These are phyloP conservation scores for Saguinus midas DNA, from an alignment of 2,113 vertebrate genomes.

Conservation along the genomic window DNA sequence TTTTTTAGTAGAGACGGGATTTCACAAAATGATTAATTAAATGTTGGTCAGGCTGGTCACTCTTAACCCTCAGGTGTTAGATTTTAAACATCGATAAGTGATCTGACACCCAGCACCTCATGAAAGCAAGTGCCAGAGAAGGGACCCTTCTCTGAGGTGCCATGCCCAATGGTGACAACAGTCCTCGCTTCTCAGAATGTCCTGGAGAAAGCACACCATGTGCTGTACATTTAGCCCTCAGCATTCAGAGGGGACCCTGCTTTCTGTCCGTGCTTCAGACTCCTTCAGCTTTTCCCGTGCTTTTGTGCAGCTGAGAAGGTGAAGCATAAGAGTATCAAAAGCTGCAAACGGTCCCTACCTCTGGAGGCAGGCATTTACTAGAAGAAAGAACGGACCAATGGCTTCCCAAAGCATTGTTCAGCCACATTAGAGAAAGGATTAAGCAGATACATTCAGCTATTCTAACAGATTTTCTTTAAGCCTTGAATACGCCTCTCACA, in stretches of 20 bases:
- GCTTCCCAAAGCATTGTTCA: slow-evolving; percentile 94
- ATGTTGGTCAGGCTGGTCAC: too few species aligned
- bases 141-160: background rate
- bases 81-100: background rate
- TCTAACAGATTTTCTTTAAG: slow-evolving; percentile 98
- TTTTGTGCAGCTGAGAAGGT: slow-evolving; percentile 89
- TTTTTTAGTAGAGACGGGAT: too few species aligned
- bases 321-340: slow-evolving; percentile 89
- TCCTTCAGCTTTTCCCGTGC: slow-evolving; percentile 78
- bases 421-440: slow-evolving; percentile 98
- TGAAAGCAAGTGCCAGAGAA: background rate
- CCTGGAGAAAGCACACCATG: background rate
- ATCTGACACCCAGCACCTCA: background rate
- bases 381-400: slow-evolving; percentile 87
- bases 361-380: slow-evolving; percentile 91
- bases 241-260: slow-evolving; percentile 57
- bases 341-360: slow-evolving; percentile 91
- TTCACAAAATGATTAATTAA: too few species aligned
- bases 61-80: background rate
- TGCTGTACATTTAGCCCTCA: background rate
- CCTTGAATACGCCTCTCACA: slow-evolving; percentile 95
- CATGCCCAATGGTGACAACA: background rate
- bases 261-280: slow-evolving; percentile 71
- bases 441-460: slow-evolving; percentile 99
- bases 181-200: background rate